phyloP scores from a whole-genome alignment of 1,140 invertebrate species.

The Prorops nasuta region DNA sequence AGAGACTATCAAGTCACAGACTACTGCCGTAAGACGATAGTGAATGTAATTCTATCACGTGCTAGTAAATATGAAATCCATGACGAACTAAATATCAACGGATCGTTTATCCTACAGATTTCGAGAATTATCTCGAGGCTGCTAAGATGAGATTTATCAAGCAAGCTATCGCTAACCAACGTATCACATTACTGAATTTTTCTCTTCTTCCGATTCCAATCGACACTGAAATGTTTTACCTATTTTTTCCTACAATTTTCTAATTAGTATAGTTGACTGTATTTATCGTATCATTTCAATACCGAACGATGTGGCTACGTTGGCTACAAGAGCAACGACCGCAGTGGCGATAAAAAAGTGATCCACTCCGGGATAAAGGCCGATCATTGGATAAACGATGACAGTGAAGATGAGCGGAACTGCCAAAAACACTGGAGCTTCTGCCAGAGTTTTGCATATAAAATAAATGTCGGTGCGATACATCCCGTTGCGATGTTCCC shows the following conservation, averaged over 20 bases:
- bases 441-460: constrained; percentile 85
- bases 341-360: constrained; percentile 75
- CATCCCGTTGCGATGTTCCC: constrained; percentile 89
- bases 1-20: no score
- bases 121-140: background rate
- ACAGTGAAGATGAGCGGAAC: constrained; percentile 82
- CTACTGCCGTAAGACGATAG: constrained; percentile 16
- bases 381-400: constrained; percentile 86
- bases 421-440: constrained; percentile 78
- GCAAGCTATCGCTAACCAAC: background rate
- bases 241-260: no score
- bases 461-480: constrained; percentile 94
- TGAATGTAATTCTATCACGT: constrained; percentile 24
- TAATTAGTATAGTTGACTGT: no score
- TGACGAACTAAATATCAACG: background rate
- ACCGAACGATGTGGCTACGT: constrained; percentile 91
- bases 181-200: no score
- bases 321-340: constrained; percentile 80
- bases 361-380: constrained; percentile 69
- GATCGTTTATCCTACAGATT: background rate
- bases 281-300: constrained; percentile 33
- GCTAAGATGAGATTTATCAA: background rate
- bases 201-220: no score
- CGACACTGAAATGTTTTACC: no score
- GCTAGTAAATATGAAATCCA: constrained; percentile 16